A percentile compares a stretch with the other conserved stretches of the same genome.
Conservation (phyloP, 2,888 invertebrate genomes). For the Conchocele bisecta region DNA sequence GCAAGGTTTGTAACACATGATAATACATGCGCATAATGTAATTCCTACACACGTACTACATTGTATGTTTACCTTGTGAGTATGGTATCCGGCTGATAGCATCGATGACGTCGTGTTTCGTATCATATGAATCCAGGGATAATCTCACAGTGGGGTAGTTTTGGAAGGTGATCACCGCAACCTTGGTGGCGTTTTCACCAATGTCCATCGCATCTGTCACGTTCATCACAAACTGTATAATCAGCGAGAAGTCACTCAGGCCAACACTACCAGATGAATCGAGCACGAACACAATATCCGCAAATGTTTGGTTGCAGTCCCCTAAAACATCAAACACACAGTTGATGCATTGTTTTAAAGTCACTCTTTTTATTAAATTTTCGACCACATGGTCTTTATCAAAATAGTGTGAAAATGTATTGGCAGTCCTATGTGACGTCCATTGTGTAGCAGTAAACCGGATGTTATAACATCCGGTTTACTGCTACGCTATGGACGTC, state of each 20-base stretch:
- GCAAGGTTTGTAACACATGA: too few species aligned
- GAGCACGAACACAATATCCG: slow-evolving; percentile 47
- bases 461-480: too few species aligned
- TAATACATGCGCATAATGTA: too few species aligned
- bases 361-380: too few species aligned
- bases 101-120: slow-evolving; percentile 26
- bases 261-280: slow-evolving; percentile 56
- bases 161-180: slow-evolving; percentile 50
- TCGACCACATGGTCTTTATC: too few species aligned
- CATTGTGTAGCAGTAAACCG: too few species aligned
- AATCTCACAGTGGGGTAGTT: slow-evolving; percentile 40
- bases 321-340: too few species aligned
- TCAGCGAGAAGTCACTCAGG: slow-evolving; percentile 18
- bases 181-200: slow-evolving; percentile 33
- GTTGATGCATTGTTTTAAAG: too few species aligned
- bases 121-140: slow-evolving; percentile 22
- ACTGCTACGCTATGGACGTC: too few species aligned
- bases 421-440: too few species aligned
- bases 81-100: slow-evolving; percentile 48
- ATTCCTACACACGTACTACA: too few species aligned
- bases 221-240: slow-evolving; percentile 44
- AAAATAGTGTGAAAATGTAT: too few species aligned
- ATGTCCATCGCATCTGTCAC: slow-evolving; percentile 44
- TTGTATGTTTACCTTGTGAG: slow-evolving; percentile 50
- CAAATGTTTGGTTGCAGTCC: slow-evolving; percentile 49